Base-by-base conservation (phyloP, 2,797 vertebrate species). In the Mionectes olivaceus region DNA sequence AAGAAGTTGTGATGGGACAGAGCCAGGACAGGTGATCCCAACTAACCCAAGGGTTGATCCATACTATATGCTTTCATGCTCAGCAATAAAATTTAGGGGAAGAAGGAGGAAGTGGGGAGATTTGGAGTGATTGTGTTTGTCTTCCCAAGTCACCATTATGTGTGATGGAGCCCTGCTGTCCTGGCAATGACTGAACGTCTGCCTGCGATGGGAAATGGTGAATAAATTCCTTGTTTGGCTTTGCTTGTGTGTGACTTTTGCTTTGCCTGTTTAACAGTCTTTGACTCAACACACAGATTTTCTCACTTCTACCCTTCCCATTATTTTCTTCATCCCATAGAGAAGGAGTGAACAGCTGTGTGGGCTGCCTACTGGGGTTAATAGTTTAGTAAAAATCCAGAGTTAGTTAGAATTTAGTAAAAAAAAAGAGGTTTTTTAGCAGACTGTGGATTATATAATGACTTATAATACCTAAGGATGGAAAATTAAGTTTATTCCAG, bases 71-170 rank as follows among this genome's bases (percentile, higher is more conserved):
- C 9, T 3, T 3, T 50, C 22, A 4, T 23, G 43, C 30, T 57
- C 7, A 25, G 17, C 60, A 24, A 4, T 28, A 41, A 46, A 67
- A 6, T 41, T 46, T 30, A 47, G 6, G 21, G 21, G 19, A 41
- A 61, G 9, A 24, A 71, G 17, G 30, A 52, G 17, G 28, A 52
- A 52, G 28, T 19, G 28, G 50, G 25, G 6, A 59, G 8, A 4
- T 64, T 19, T 3, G 4, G 23, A 77, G 22, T 19, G 4, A 33
- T 0, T 3, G 3, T 0, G 0, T 64, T 69, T 79, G 37, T 68
- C 71, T 61, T 61, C 59, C 19, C 39, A 32, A 61, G 37, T 61
- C 27, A 57, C 28, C 10, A 9, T 12, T 63, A 43, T 2, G 1
- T 2, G 3, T 50, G 24, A 41, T 41, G 37, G 21, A 43, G n/a